Base-by-base conservation (phyloP, 2,888 invertebrate species). In the Phalera bucephala region DNA sequence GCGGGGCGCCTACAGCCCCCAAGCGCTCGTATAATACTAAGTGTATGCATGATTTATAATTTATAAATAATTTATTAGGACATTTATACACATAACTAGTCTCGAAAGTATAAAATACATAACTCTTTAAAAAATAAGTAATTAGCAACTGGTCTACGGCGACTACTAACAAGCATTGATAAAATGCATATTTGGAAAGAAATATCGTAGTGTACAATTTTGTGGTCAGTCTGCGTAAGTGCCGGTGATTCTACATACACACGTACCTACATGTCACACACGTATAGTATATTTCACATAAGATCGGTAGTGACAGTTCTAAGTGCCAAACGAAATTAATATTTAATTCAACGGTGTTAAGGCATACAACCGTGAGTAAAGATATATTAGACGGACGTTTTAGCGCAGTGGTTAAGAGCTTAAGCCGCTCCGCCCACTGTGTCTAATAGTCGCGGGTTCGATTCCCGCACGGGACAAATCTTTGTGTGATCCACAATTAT, bases 41-140 rank as follows among this genome's bases (percentile, higher is more conserved):
- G 88, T 85, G 86, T 87, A 87, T 88, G 87, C 86, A 86, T 84
- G 87, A 85, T 87, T 86, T 80, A 80, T 75, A 76, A 72, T 76
- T 73, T 72, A 83, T 85, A 86, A 87, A 86, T 86, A 85, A 86
- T 85, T 85, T 83, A 80, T 64, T 75, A 77, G 78, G 79, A 84
- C 72, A 79, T 81, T 80, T 82, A 80, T 80, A 84, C 80, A 86
- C 72, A 77, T 73, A 64, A 67, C 72, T 80, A 80, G 64, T 64
- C 52, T 64, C 59, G 60, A 75, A 73, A 75, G 67, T 76, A 80
- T 73, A 80, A 77, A 77, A 80, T 66, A 74, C 66, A 74, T 65
- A 45, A 52, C 62, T 56, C 50, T 65, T 56, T 60, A 65, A 71
- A 72, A 64, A 53, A 63, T 62, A 53, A 61, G 46, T 61, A 57